Conservation (phyloP, 2,113 vertebrate species). For the Nipponia nippon region DNA sequence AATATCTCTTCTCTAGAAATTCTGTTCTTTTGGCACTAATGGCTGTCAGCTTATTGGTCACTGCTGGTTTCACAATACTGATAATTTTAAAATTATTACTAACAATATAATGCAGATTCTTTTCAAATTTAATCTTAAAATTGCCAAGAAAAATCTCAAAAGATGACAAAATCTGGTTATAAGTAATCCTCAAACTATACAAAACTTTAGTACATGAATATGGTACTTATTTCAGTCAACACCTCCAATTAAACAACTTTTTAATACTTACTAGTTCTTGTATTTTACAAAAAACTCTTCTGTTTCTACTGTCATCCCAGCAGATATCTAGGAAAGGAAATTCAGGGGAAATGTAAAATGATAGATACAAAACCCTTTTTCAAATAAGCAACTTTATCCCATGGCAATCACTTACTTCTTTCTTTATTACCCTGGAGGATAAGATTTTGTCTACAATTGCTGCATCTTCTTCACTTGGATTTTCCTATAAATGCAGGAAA, state of each 20-base stretch:
- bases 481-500: conserved; percentile 78
- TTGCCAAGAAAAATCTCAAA: not conserved
- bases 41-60: not conserved
- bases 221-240: not conserved
- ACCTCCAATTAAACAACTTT: not conserved
- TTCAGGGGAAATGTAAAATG: conserved; percentile 8
- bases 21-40: not conserved
- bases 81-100: not conserved
- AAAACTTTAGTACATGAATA: not conserved
- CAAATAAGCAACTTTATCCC: not conserved
- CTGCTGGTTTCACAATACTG: not conserved
- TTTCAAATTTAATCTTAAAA: not conserved
- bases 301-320: conserved; percentile 86
- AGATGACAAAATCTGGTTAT: not conserved
- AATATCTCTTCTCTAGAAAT: not conserved
- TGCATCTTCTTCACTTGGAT: conserved; percentile 97
- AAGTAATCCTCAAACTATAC: not conserved
- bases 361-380: not conserved
- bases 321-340: conserved; percentile 79
- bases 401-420: conserved; percentile 83
- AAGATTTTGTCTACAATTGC: conserved; percentile 99
- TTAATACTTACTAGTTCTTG: conserved; percentile 95
- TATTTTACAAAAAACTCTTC: conserved; percentile 99
- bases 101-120: not conserved
- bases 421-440: conserved; percentile 88